Percentiles rank a stretch among this genome's conserved stretches.
Evolutionary conservation across 2,888 invertebrate genomes (phyloP).

Genomic region (Hydrotaea diabolus): DNA sequence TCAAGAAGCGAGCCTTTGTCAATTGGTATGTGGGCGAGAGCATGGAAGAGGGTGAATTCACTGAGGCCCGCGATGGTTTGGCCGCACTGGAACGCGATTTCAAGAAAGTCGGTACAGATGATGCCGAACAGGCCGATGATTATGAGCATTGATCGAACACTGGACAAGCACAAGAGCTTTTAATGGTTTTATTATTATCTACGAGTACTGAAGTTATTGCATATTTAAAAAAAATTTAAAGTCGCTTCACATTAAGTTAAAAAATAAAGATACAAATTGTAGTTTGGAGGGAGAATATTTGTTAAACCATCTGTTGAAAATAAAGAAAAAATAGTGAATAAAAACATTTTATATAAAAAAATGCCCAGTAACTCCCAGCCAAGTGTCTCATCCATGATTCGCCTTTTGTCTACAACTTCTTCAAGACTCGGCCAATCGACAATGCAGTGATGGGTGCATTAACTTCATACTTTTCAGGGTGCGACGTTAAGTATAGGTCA

Average conservation of each 20-base stretch:
- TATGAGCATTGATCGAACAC: slow-evolving; percentile 70
- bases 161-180: slow-evolving; percentile 3
- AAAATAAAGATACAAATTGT: background rate
- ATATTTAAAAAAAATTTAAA: slow-evolving; percentile 8
- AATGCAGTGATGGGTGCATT: no score
- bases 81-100: slow-evolving; percentile 79
- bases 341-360: slow-evolving; percentile 14
- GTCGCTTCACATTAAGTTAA: background rate
- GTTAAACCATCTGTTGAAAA: slow-evolving; percentile 20
- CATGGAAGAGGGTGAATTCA: slow-evolving; percentile 80
- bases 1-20: slow-evolving; percentile 87
- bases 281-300: slow-evolving; percentile 8
- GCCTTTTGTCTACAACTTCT: no score
- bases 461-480: no score
- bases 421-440: background rate
- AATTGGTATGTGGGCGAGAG: slow-evolving; percentile 89
- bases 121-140: slow-evolving; percentile 71
- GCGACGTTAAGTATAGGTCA: no score
- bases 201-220: slow-evolving; percentile 7
- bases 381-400: no score
- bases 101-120: slow-evolving; percentile 78
- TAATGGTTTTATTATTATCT: slow-evolving; percentile 1
- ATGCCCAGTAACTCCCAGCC: no score
- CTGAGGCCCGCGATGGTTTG: slow-evolving; percentile 79
- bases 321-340: slow-evolving; percentile 4